A percentile compares a stretch with the other conserved stretches of the same genome.
Conservation (phyloP, 2,797 vertebrate genomes). For the Xenopus petersii region DNA sequence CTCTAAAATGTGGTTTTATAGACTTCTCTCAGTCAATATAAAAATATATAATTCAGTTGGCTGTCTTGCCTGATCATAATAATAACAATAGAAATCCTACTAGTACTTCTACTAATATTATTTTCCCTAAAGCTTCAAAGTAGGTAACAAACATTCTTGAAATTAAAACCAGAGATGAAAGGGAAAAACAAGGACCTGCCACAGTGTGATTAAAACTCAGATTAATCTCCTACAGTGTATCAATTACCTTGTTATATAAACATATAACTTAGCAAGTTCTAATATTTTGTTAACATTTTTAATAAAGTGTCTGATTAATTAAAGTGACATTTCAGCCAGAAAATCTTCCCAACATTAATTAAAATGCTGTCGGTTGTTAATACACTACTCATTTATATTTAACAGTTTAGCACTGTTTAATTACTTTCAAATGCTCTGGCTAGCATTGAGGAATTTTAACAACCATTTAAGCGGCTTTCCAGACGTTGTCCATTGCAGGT, state of each 20-base stretch:
- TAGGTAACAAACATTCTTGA: background rate
- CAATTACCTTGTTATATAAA: constrained; percentile 27
- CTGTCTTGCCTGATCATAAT: too few species aligned
- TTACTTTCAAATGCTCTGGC: constrained; percentile 18
- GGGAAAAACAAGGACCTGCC: background rate
- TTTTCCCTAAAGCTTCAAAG: too few species aligned
- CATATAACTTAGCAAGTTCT: constrained; percentile 10
- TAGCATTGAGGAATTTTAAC: constrained; percentile 18
- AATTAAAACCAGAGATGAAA: background rate
- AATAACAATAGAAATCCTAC: too few species aligned
- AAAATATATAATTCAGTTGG: too few species aligned
- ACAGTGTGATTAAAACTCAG: constrained; percentile 7
- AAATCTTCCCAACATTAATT: constrained; percentile 29
- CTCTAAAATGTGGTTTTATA: too few species aligned
- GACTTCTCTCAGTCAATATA: too few species aligned
- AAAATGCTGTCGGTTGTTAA: constrained; percentile 20
- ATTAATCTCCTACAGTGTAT: constrained; percentile 11
- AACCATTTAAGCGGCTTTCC: constrained; percentile 2
- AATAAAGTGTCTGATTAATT: constrained; percentile 45
- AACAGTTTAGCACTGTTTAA: constrained; percentile 24
- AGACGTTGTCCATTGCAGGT: background rate
- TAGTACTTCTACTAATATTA: too few species aligned
- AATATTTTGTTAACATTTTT: constrained; percentile 41
- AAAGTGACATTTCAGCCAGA: constrained; percentile 35
- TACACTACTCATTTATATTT: constrained; percentile 12